Evolutionary conservation across 2,888 invertebrate genomes (phyloP).

Genomic region (Lucinisca nassula): DNA sequence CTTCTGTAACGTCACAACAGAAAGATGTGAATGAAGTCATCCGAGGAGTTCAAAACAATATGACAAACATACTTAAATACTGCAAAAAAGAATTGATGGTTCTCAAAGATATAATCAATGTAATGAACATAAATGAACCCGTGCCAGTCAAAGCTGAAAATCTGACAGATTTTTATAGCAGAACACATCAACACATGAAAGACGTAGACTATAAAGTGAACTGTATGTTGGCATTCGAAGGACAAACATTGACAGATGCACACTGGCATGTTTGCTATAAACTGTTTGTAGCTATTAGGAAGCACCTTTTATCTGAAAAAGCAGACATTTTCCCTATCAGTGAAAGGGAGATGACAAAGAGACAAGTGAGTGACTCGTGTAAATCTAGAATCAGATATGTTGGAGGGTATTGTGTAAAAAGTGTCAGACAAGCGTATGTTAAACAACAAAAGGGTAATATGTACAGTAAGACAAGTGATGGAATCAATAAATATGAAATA

Average conservation of each 20-base stretch:
- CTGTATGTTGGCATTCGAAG: background rate
- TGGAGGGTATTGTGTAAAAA: slow-evolving; percentile 13
- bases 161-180: background rate
- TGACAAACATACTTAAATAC: background rate
- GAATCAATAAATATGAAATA: background rate
- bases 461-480: background rate
- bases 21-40: background rate
- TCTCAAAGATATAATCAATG: background rate
- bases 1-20: background rate
- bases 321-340: background rate
- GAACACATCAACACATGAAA: background rate
- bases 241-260: background rate
- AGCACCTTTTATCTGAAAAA: background rate
- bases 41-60: background rate
- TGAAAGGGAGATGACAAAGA: background rate
- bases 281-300: slow-evolving; percentile 16
- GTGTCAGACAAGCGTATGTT: background rate
- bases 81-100: background rate
- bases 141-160: slow-evolving; percentile 9
- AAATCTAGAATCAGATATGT: slow-evolving; percentile 31
- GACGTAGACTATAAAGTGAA: background rate
- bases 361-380: background rate
- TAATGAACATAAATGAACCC: background rate
- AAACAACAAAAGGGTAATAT: background rate
- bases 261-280: background rate